Percentiles rank a stretch among this genome's conserved stretches.
Evolutionary conservation across 2,113 vertebrate genomes (phyloP).

Genomic region (Eptatretus burgeri): DNA sequence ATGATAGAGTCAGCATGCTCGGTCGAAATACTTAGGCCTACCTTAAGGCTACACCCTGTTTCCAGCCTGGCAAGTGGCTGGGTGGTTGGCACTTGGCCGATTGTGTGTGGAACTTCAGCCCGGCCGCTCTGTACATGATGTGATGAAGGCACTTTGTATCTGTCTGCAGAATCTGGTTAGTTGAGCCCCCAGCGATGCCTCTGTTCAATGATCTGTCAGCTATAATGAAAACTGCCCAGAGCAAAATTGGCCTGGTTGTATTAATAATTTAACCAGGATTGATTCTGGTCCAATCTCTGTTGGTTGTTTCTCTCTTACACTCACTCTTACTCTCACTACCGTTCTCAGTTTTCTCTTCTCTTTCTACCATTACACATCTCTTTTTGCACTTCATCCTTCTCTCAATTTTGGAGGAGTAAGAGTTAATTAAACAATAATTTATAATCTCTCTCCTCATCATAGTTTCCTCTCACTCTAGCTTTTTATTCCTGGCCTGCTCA

Average conservation of each 20-base stretch:
- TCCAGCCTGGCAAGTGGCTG: too few relatives aligned
- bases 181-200: constrained; percentile 2
- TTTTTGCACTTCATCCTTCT: too few relatives aligned
- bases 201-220: constrained; percentile 6
- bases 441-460: too few relatives aligned
- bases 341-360: background rate
- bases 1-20: too few relatives aligned
- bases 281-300: background rate
- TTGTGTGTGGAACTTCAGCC: too few relatives aligned
- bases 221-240: constrained; percentile 4
- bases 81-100: too few relatives aligned
- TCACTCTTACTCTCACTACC: background rate
- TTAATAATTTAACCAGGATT: constrained; percentile 6
- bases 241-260: constrained; percentile 6
- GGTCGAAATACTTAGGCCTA: too few relatives aligned
- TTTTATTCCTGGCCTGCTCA: too few relatives aligned
- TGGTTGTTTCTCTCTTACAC: background rate
- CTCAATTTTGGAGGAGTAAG: too few relatives aligned
- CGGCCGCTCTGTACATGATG: background rate
- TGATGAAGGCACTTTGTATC: constrained; percentile 6
- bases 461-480: too few relatives aligned
- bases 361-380: background rate
- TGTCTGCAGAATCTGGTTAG: constrained; percentile 5
- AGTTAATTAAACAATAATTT: too few relatives aligned
- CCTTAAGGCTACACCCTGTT: too few relatives aligned